Evolutionary conservation across 2,888 invertebrate species (phyloP).

Genomic region (Cephus spinipes): DNA sequence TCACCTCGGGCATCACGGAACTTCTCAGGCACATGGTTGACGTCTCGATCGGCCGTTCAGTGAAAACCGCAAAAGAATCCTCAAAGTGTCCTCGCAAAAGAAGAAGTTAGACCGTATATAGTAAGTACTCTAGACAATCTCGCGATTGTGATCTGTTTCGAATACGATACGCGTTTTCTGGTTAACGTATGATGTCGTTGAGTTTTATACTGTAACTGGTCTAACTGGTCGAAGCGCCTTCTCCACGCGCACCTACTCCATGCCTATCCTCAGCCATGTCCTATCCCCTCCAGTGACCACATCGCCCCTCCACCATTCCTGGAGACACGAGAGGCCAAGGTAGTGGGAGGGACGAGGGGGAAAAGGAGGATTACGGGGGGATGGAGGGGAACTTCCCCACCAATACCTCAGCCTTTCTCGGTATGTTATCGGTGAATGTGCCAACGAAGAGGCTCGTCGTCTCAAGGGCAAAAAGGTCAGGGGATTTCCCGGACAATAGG

Average conservation of each 20-base stretch:
- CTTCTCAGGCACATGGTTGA: constrained; percentile 50
- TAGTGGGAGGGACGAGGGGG: neutral
- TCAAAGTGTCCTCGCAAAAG: too few relatives aligned
- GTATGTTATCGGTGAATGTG: constrained; percentile 38
- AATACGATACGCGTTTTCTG: neutral
- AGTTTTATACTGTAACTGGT: constrained; percentile 59
- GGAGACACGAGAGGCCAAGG: constrained; percentile 1
- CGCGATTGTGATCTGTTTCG: neutral
- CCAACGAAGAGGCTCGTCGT: constrained; percentile 40
- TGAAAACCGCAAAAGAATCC: neutral
- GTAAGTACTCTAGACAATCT: neutral
- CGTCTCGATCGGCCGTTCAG: constrained; percentile 50
- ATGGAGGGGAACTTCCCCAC: neutral
- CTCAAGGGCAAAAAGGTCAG: constrained; percentile 60
- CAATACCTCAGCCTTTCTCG: constrained; percentile 14
- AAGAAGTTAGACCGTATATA: too few relatives aligned
- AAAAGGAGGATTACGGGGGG: neutral
- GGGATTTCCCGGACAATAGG: constrained; percentile 17
- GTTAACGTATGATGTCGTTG: constrained; percentile 18
- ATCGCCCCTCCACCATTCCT: constrained; percentile 6
- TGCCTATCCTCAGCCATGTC: constrained; percentile 28
- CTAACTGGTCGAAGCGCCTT: constrained; percentile 38
- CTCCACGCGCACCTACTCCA: constrained; percentile 45
- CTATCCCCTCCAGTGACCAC: neutral
- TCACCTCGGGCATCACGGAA: constrained; percentile 61